phyloP scores from a whole-genome alignment of 1,140 invertebrate genomes.

The Pogonognathellus flavescens region DNA sequence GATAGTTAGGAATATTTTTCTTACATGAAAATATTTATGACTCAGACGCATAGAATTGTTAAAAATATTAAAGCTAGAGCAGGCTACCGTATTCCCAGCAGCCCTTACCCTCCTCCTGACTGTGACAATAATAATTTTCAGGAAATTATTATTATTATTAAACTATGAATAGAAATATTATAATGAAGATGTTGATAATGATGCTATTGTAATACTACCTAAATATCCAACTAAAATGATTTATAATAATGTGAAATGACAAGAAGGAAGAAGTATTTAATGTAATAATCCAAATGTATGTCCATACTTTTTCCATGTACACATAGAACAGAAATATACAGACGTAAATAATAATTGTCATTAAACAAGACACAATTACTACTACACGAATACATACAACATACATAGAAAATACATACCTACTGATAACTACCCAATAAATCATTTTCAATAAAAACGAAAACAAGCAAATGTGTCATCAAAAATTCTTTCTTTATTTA shows the following conservation, averaged over 20 bases:
- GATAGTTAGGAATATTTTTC: no score
- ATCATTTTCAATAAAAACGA: slow-evolving; percentile 38
- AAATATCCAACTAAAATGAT: neutral
- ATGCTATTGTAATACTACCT: neutral
- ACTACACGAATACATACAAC: neutral
- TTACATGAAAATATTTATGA: no score
- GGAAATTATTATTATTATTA: slow-evolving; percentile 11
- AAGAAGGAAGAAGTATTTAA: neutral
- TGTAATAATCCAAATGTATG: neutral
- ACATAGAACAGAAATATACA: neutral
- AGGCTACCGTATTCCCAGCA: slow-evolving; percentile 1
- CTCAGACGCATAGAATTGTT: neutral
- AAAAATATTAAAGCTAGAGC: slow-evolving; percentile 15
- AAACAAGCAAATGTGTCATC: slow-evolving; percentile 6
- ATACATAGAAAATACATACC: neutral
- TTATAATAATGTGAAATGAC: neutral
- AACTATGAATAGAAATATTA: no score
- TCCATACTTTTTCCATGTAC: neutral
- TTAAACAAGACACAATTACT: slow-evolving; percentile 17
- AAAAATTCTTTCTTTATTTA: slow-evolving; percentile 36
- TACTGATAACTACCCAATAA: slow-evolving; percentile 42
- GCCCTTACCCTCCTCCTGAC: slow-evolving; percentile 19
- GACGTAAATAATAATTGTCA: slow-evolving; percentile 21
- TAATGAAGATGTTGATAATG: neutral
- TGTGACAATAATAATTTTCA: slow-evolving; percentile 40